These are phyloP conservation scores for Gobiocypris rarus DNA, from an alignment of 2,113 vertebrate genomes.

Conservation along the genomic window DNA sequence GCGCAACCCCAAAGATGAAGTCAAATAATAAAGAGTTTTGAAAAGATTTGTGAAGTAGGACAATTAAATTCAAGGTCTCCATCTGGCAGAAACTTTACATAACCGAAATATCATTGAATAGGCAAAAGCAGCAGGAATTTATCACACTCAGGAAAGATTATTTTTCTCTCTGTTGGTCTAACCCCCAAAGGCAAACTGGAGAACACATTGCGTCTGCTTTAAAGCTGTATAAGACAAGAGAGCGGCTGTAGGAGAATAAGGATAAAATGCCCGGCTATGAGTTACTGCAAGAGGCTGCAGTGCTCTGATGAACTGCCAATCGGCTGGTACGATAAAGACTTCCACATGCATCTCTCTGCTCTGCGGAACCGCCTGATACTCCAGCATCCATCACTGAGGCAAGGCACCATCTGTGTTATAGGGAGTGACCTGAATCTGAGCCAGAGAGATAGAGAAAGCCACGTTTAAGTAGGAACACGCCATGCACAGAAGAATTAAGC, in stretches of 20 bases:
- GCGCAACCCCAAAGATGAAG: too few relatives aligned
- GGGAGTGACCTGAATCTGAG: constrained; percentile 50
- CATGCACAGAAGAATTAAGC: constrained; percentile 1
- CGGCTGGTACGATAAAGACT: constrained; percentile 49
- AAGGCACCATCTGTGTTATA: constrained; percentile 39
- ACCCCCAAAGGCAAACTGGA: neutral
- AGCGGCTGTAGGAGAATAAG: constrained; percentile 22
- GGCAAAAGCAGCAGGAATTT: constrained; percentile 6
- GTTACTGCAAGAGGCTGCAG: constrained; percentile 40
- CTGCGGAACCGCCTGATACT: constrained; percentile 24
- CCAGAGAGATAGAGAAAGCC: constrained; percentile 34
- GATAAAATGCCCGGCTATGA: constrained; percentile 29
- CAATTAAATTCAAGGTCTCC: neutral
- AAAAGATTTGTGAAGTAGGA: neutral
- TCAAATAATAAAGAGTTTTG: neutral
- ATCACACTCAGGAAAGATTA: neutral
- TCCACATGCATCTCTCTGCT: constrained; percentile 37
- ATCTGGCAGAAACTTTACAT: neutral
- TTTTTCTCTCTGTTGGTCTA: constrained; percentile 21
- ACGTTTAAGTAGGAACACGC: constrained; percentile 11
- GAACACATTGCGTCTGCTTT: constrained; percentile 25
- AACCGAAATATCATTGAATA: constrained; percentile 7
- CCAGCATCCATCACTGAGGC: constrained; percentile 37
- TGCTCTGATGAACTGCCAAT: constrained; percentile 48
- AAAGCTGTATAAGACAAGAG: constrained; percentile 11